phyloP scores from a whole-genome alignment of 1,140 invertebrate species.

The Drosophila melanica region DNA sequence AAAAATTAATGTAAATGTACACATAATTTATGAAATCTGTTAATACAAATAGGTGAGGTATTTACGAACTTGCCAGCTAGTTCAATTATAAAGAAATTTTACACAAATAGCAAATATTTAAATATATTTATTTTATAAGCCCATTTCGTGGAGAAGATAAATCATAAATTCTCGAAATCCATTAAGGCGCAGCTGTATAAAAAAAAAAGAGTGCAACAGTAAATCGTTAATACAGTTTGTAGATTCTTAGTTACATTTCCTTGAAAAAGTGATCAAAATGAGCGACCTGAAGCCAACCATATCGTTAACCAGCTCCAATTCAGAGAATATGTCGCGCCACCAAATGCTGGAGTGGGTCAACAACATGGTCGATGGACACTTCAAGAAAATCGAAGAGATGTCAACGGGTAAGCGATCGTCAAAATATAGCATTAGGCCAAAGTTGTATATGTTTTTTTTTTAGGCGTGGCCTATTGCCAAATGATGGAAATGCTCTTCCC shows the following conservation, averaged over 20 bases:
- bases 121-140: not conserved
- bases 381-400: slow-evolving; percentile 98
- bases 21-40: not conserved
- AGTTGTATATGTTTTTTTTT: too few species aligned
- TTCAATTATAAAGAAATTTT: not conserved
- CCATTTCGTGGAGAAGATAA: not conserved
- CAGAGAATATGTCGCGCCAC: slow-evolving; percentile 98
- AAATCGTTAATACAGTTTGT: not conserved
- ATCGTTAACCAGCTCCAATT: slow-evolving; percentile 97
- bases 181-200: not conserved
- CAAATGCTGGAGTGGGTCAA: slow-evolving; percentile 99
- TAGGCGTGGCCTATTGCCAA: slow-evolving; percentile 96
- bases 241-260: not conserved
- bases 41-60: not conserved
- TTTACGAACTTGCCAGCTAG: not conserved
- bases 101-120: not conserved
- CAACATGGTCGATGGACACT: slow-evolving; percentile 95
- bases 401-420: slow-evolving; percentile 89
- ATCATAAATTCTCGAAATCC: not conserved
- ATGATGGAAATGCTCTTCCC: slow-evolving; percentile 99
- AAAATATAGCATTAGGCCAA: not conserved
- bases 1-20: not conserved
- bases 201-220: slow-evolving; percentile 3
- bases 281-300: slow-evolving; percentile 92
- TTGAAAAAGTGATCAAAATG: slow-evolving; percentile 85